Base-by-base conservation (phyloP, 2,113 vertebrate genomes). In the Syrmaticus mikado region DNA sequence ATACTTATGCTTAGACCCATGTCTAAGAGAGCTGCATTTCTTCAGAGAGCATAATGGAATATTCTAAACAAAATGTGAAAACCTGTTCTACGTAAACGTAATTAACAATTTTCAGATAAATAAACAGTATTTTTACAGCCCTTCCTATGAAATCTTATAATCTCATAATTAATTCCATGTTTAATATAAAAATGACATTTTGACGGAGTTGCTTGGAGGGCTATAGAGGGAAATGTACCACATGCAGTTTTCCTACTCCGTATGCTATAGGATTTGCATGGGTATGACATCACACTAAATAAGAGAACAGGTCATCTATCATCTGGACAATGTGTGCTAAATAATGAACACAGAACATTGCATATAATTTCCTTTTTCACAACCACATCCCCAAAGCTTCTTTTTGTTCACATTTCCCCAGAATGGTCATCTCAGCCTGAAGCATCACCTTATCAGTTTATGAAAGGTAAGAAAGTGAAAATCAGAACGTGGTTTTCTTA, bases 391-490 rank as follows among this genome's bases (percentile, higher is more conserved):
- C 30, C 52, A 6, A 34, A 85, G 34, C 11, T 61, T 87, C 27
- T 81, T 43, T 87, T 80, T 83, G 72, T 64, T 80, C 50, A 45
- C 8, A 2, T 79, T 82, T 82, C 67, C 72, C 41, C 21, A 45
- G 1, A 78, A 1, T n/a, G 46, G 34, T 64, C 82, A 71, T 71
- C 55, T 87, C 67, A n/a, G 46, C 53, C 81, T 71, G 60, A 77
- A 71, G 60, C 89, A 85, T 38, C 68, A 94, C 91, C 82, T 82
- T 50, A 77, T 36, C 4, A 71, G 46, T 50, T 72, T 87, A 30
- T 85, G 89, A 87, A 96, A 96, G 81, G 65, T 90, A 93, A 95
- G 94, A 96, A 96, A 80, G 92, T 93, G 94, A 74, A 93, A 95
- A 95, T 83, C 84, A 78, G 64, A 14, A 57, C 76, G 67, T 32